Evolutionary conservation across 1,140 invertebrate genomes (phyloP).

Genomic region (Hyphantria cunea): DNA sequence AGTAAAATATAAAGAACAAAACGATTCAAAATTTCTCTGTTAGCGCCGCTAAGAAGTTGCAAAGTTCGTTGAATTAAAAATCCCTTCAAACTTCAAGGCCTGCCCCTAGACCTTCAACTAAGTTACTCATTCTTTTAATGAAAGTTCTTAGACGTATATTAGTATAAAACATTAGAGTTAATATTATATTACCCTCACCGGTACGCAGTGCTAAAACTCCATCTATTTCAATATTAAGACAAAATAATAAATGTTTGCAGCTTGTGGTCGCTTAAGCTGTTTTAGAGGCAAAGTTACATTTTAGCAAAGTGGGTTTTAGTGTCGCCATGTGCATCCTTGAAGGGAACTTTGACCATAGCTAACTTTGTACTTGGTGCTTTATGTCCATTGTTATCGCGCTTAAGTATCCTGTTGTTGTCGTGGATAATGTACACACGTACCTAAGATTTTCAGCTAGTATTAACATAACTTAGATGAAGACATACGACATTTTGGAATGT

Average conservation of each 20-base stretch:
- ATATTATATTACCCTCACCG: too few species aligned
- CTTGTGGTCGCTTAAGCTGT: constrained; percentile 42
- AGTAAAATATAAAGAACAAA: too few species aligned
- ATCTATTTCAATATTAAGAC: constrained; percentile 31
- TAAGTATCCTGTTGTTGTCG: constrained; percentile 31
- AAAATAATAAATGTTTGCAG: constrained; percentile 42
- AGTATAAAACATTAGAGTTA: too few species aligned
- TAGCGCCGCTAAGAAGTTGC: too few species aligned
- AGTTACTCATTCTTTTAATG: too few species aligned
- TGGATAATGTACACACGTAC: constrained; percentile 14
- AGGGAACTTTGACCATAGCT: constrained; percentile 53
- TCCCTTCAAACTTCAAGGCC: too few species aligned
- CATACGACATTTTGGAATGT: constrained; percentile 1
- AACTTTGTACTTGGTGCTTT: constrained; percentile 57
- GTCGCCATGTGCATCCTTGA: constrained; percentile 54
- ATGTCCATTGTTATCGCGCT: constrained; percentile 29
- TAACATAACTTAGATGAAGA: not conserved
- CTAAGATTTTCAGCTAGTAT: not conserved
- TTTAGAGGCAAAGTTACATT: constrained; percentile 52
- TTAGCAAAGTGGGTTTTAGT: constrained; percentile 58
- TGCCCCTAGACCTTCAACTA: too few species aligned
- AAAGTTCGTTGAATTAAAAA: too few species aligned
- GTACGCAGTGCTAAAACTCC: not conserved
- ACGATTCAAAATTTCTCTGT: too few species aligned
- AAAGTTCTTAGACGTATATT: too few species aligned